phyloP scores from a whole-genome alignment of 2,888 invertebrate genomes.

The Macrophya alboannulata region DNA sequence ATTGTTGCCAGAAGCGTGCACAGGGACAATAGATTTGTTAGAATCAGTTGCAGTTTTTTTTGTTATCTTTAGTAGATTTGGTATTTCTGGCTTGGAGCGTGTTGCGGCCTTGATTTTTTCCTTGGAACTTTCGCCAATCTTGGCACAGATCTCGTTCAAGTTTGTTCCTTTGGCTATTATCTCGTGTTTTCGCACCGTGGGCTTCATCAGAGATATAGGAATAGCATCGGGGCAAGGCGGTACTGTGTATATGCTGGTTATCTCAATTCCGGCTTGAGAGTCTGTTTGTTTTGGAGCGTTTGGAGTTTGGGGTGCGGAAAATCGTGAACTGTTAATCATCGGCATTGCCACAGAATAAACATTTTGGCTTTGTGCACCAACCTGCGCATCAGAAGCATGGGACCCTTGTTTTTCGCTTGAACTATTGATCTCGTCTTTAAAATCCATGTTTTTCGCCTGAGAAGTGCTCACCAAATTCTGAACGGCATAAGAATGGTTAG shows the following conservation, averaged over 20 bases:
- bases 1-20: conserved; percentile 71
- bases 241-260: conserved; percentile 67
- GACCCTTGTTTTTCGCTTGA: conserved; percentile 2
- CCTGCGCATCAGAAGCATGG: not conserved
- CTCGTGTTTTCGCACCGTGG: conserved; percentile 73
- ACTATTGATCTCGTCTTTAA: conserved; percentile 1
- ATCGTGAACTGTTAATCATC: conserved; percentile 64
- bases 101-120: conserved; percentile 75
- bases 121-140: conserved; percentile 77
- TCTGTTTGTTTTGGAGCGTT: conserved; percentile 21
- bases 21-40: conserved; percentile 73
- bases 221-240: conserved; percentile 78
- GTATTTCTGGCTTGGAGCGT: conserved; percentile 74
- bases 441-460: conserved; percentile 60
- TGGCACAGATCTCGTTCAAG: conserved; percentile 76
- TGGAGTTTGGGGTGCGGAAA: conserved; percentile 59
- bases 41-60: conserved; percentile 68
- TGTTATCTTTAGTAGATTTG: conserved; percentile 76
- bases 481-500: conserved; percentile 69
- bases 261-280: conserved; percentile 42
- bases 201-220: conserved; percentile 77
- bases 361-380: conserved; percentile 63
- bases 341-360: conserved; percentile 71
- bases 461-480: conserved; percentile 69
- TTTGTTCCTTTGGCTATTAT: conserved; percentile 74